Base-by-base conservation (phyloP, 2,888 invertebrate genomes). In the Odontocolon sp. region DNA sequence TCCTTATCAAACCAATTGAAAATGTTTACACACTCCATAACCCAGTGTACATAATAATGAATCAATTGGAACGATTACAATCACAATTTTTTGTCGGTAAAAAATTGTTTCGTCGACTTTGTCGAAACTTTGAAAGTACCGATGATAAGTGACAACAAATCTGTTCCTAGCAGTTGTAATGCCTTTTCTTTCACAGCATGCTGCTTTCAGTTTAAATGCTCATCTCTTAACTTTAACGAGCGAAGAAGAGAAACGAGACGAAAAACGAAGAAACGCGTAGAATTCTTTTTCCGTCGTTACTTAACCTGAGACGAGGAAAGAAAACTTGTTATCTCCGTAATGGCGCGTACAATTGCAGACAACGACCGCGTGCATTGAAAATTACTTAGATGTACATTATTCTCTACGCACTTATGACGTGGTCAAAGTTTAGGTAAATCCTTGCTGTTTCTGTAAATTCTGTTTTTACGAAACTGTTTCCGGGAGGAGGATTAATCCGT, bases 361-460 rank as follows among this genome's bases (percentile, higher is more conserved):
- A 18, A 38, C 63, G 40, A 31, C 23, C 8, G 40, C 50, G 33
- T 64, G 69, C 54, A 57, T 69, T 63, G 57, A 64, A 56, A 75
- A 75, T 69, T 75, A 63, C 69, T 69, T 56, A 63, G 47, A 42
- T 50, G 56, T 57, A 56, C 57, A 63, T 68, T 63, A 63, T 63
- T 56, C 54, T 40, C 36, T 14, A 23, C 28, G 61, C 40, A 47
- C 47, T 74, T 47, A 28, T 18, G 31, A 56, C 18, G 68, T 38
- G 47, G 47, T 68, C 14, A 3, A 9, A 33, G 64, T 31, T 40
- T 38, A 8, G 54, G 23, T n/a, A n/a, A 63, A 45, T 26, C n/a
- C 6, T 56, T 21, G 69, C 63, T 21, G 3, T 40, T 69, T 47
- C 33, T 36, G 50, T 18, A 57, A 75, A 26, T 36, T 56, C 38